Evolutionary conservation across 2,113 vertebrate genomes (phyloP), one percentile per base, ranked within the genome.

Genomic region (Cyphomyrus discorhynchus): DNA sequence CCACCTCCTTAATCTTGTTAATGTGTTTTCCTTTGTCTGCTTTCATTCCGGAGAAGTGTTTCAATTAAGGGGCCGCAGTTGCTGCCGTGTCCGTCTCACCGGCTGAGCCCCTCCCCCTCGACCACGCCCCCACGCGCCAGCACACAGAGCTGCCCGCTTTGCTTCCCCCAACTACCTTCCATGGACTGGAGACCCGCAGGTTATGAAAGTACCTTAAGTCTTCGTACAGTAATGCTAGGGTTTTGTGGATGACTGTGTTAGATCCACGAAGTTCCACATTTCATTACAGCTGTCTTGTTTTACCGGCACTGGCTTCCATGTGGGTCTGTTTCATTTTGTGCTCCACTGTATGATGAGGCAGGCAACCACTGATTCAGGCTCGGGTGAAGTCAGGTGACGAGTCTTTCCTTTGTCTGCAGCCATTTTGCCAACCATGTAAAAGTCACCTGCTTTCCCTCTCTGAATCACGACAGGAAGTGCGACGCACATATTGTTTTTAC

Each of bases 1-100:
- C 56, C 46, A 77, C 80, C 42, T 82, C 90, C 88, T 89, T 91
- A 89, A 93, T 93, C 91, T 89, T 83, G 31, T 91, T 91, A 90
- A 92, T 91, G 52, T 80, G 90, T 85, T 88, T 52, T 35, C 50
- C n/a, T 87, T 89, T 46, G 19, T 91, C 88, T 52, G 56, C 62
- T 74, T n/a, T 46, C 86, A 47, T 49, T 80, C 83, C 13, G 3
- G 82, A 10, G 86, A 82, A 87, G 88, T 87, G 42, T 89, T 88
- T 90, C 86, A 86, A 91, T 91, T 90, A 93, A 89, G 88, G 31
- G 52, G 86, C 17, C 52, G 4, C 52, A 45, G 31, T 21, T 6
- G 9, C n/a, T 1, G 24, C 17, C 3, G 11, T 86, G 83, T 49
- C 83, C 39, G 2, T 47, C 83, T 13, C 85, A 27, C 49, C 27